Evolutionary conservation across 2,888 invertebrate genomes (phyloP), one percentile per base, ranked within the genome.

Genomic region (Yponomeuta plumbellus): DNA sequence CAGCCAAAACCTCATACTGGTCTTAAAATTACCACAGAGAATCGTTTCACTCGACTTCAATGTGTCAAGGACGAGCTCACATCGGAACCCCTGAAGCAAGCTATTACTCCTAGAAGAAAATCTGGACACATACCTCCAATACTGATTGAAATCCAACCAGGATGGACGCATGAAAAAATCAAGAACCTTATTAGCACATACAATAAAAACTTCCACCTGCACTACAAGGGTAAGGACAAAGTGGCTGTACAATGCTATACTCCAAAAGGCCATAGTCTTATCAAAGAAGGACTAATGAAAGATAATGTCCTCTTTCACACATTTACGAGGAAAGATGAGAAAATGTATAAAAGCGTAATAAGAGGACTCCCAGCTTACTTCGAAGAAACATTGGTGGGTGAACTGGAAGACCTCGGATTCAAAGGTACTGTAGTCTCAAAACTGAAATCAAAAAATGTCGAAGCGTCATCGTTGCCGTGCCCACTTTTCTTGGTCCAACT

Each of bases 401-500:
- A 59, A 59, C 59, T 59, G 3, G 22, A 20, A 11, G 21, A 11
- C 11, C 59, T 59, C 11, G 59, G 59, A 3, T 59, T 21, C 22
- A 59, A 22, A 21, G 59, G 21, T 21, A 22, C 59, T 59, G 21
- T 22, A 6, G 59, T 59, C 6, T 21, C 59, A 4, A 21, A 21
- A 22, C 13, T 59, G 59, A 59, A 59, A 11, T 8, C 59, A 3
- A 59, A 59, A 22, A 56, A 56, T 8, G 21, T 21, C 22, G 3
- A 3, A 21, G 59, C 13, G 4, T 5, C 59, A 10, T 22, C 59
- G 6, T 61, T 22, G n/a, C n/a, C n/a, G n/a, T n/a, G n/a, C 17
- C 61, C 61, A 2, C 61, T 34, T 5, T 34, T 61, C 13, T 11
- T 61, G 39, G 34, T 61, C 2, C 61, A 61, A 61, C 61, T 61